Conservation (phyloP, 1,140 invertebrate species). For the Lethocerus indicus region DNA sequence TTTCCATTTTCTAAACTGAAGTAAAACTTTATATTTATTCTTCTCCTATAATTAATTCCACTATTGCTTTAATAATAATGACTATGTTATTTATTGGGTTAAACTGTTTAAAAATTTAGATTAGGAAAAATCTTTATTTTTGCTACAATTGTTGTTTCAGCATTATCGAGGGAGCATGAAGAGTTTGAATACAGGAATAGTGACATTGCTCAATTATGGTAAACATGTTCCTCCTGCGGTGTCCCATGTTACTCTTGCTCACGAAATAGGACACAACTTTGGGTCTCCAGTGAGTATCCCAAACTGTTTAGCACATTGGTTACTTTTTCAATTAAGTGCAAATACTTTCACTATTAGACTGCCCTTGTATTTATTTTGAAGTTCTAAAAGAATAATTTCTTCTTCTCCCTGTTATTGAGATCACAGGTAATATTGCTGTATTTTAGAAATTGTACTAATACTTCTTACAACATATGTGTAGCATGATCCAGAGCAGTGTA, state of each 20-base stretch:
- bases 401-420: background rate
- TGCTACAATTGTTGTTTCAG: conserved; percentile 39
- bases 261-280: conserved; percentile 99
- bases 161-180: conserved; percentile 87
- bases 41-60: background rate
- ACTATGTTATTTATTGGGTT: no score
- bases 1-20: background rate
- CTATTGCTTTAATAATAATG: background rate
- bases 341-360: no score
- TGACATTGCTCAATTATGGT: conserved; percentile 94
- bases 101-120: no score
- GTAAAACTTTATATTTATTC: background rate
- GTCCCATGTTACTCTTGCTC: conserved; percentile 95
- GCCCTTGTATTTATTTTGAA: no score
- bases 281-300: conserved; percentile 69
- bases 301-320: background rate
- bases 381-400: no score
- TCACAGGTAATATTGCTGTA: background rate
- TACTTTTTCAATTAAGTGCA: background rate
- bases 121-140: no score
- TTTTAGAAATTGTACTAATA: no score
- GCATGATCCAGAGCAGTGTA: conserved; percentile 90
- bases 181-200: conserved; percentile 95
- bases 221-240: conserved; percentile 96
- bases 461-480: conserved; percentile 29